Percentiles rank a stretch among this genome's conserved stretches.
These are phyloP conservation scores for Sitta carolinensis DNA, from an alignment of 2,797 vertebrate genomes.

Conservation along the genomic window DNA sequence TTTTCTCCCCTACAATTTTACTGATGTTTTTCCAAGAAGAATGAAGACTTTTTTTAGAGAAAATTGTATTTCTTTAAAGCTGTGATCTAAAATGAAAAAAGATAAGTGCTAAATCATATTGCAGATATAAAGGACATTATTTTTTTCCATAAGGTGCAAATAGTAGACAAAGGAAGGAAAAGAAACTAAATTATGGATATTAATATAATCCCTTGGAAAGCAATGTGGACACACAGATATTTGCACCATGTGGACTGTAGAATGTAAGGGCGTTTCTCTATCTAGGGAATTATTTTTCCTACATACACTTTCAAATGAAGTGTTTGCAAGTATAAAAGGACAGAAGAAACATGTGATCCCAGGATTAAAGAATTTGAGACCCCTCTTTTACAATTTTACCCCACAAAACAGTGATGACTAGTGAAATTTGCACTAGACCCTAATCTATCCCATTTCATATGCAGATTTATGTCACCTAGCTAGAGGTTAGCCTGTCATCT, in stretches of 20 bases:
- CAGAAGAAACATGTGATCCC: background rate
- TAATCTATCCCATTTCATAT: fast-evolving
- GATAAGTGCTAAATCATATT: background rate
- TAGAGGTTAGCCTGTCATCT: background rate
- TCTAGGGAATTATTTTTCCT: background rate
- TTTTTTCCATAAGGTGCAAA: background rate
- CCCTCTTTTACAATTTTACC: background rate
- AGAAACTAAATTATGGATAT: background rate
- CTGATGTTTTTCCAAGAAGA: background rate
- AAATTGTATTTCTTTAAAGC: background rate
- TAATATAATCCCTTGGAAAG: background rate
- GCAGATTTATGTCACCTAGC: background rate
- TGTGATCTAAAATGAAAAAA: background rate
- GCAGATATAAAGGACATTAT: background rate
- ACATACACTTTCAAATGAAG: background rate
- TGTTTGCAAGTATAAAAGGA: background rate
- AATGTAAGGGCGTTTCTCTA: background rate
- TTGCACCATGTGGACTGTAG: background rate
- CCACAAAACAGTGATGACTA: background rate
- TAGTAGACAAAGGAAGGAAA: background rate
- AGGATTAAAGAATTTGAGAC: background rate
- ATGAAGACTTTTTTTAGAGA: background rate
- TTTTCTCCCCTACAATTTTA: background rate
- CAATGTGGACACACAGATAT: background rate
- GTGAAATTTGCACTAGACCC: background rate